Percentiles rank a stretch among this genome's conserved stretches.
These are phyloP conservation scores for Leptocoma aspasia DNA, from an alignment of 2,113 vertebrate genomes.

Conservation along the genomic window DNA sequence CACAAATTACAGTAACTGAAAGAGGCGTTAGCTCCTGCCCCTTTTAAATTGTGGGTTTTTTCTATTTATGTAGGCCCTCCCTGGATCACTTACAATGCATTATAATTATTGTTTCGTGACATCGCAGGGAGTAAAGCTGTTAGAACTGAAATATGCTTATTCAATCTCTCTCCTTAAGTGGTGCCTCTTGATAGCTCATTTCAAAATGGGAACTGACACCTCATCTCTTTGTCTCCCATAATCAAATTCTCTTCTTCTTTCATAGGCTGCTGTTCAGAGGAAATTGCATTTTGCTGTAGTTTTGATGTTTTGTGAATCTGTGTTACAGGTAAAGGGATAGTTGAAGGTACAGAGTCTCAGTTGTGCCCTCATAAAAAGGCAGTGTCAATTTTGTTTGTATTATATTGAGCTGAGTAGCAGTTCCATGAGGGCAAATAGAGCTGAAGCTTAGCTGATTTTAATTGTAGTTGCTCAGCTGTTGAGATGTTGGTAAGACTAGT, in stretches of 20 bases:
- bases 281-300: conserved; percentile 7
- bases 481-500: neutral
- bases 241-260: conserved; percentile 30
- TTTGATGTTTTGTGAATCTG: neutral
- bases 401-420: neutral
- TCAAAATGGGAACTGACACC: conserved; percentile 19
- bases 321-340: neutral
- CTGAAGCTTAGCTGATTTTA: neutral
- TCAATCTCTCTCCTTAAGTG: neutral
- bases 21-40: neutral
- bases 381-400: neutral
- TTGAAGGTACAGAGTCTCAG: neutral
- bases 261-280: neutral
- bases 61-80: neutral
- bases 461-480: neutral
- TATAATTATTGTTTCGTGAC: conserved; percentile 6
- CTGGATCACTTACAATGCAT: neutral
- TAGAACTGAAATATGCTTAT: conserved; percentile 1
- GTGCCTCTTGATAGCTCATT: conserved; percentile 7
- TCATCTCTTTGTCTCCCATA: conserved; percentile 23
- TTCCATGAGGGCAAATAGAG: neutral
- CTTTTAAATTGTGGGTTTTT: neutral
- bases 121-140: neutral
- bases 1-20: neutral
- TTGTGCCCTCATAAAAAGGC: neutral